phyloP scores from a whole-genome alignment of 2,797 vertebrate species.

The Lepidocolaptes lacrymiger region DNA sequence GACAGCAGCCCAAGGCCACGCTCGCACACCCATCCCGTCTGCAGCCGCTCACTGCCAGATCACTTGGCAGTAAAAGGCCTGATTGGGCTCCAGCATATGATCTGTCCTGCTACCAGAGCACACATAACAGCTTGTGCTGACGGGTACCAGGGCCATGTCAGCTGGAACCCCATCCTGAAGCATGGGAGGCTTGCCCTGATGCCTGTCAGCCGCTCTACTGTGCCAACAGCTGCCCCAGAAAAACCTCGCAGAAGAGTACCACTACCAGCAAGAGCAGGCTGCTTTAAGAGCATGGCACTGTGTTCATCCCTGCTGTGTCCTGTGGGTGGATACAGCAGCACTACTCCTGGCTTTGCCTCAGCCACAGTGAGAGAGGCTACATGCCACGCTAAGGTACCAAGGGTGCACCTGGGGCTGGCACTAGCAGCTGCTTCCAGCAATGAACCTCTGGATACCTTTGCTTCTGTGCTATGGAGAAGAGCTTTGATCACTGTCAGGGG shows the following conservation, averaged over 20 bases:
- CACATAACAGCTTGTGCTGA: rapidly evolving
- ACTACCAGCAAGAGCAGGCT: background rate
- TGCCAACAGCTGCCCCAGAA: background rate
- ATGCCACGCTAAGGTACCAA: rapidly evolving
- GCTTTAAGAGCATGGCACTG: background rate
- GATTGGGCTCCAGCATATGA: background rate
- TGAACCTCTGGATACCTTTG: background rate
- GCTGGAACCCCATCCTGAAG: background rate
- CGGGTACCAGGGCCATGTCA: background rate
- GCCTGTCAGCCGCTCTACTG: background rate
- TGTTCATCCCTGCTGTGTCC: rapidly evolving
- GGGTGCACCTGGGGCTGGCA: too few species aligned
- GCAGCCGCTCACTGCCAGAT: rapidly evolving
- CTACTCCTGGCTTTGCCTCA: background rate
- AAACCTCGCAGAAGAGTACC: background rate
- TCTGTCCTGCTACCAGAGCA: background rate
- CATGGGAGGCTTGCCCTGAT: background rate
- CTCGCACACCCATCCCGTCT: background rate
- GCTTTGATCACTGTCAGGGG: background rate
- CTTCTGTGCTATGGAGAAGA: background rate
- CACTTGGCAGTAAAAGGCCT: background rate
- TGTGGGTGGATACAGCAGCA: rapidly evolving
- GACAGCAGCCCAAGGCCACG: background rate
- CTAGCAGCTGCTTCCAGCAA: background rate
- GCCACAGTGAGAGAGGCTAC: rapidly evolving